A percentile compares a stretch with the other conserved stretches of the same genome.
Evolutionary conservation across 2,113 vertebrate species (phyloP).

Genomic region (Scolopax mira): DNA sequence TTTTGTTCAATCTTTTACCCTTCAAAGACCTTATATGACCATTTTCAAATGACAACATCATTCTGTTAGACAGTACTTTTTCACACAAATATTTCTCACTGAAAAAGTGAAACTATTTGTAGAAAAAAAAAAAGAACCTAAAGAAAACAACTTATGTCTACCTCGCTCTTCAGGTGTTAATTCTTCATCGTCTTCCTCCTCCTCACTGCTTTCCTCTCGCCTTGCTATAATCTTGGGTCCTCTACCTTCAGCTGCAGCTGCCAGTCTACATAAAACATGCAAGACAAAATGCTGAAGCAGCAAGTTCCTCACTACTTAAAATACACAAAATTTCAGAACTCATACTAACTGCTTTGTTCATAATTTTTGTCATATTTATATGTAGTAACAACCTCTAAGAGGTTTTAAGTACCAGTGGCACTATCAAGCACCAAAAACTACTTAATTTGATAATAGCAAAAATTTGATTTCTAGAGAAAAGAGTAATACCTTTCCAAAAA

Average conservation of each 20-base stretch:
- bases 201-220: conserved; percentile 85
- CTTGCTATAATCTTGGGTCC: conserved; percentile 78
- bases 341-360: neutral
- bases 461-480: neutral
- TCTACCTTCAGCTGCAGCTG: conserved; percentile 81
- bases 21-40: neutral
- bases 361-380: neutral
- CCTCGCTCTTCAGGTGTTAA: conserved; percentile 91
- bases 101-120: neutral
- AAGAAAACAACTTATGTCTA: conserved; percentile 18
- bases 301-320: neutral
- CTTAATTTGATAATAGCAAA: neutral
- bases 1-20: neutral
- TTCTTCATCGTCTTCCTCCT: conserved; percentile 82
- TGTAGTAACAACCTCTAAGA: neutral
- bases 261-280: conserved; percentile 74
- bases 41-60: neutral
- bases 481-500: neutral
- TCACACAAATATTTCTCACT: neutral
- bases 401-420: neutral
- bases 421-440: neutral
- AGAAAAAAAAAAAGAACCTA: neutral
- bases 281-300: neutral
- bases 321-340: neutral
- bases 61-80: neutral